Base-by-base conservation (phyloP, 35 echinoderm and acorn worm species). In the Strongylocentrotus purpuratus region DNA sequence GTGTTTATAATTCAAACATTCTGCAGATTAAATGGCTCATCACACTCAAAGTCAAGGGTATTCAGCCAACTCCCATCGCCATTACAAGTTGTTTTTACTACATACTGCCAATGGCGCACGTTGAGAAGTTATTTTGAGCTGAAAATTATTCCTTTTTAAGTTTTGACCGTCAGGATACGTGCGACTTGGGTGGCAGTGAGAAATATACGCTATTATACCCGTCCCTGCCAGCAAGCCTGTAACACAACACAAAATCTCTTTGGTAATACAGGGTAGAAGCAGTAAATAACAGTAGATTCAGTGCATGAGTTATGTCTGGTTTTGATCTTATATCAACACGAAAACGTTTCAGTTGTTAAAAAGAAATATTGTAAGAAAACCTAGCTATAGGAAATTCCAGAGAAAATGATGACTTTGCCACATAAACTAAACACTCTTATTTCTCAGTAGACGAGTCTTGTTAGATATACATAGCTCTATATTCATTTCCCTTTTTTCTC, bases 1-100 rank as follows among this genome's bases (percentile, higher is more conserved):
- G 4, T 78, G 65, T 78, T 78, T 78, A 78, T 78, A 78, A 78
- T 78, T 78, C 65, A 78, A 78, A 78, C 65, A 78, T 78, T 78
- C 65, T 78, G 3, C 65, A 78, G 65, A 78, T 78, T 78, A 78
- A 78, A 22, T 78, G 65, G 65, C 65, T 78, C 65, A 78, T 78
- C 65, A n/a, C 65, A 55, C 65, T 78, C 65, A 78, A 78, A 28
- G 65, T 78, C 65, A 78, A 78, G 65, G 65, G 25, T 28, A 78
- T 78, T n/a, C 28, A 78, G 10, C 50, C 15, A 4, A 78, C 65
- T 78, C 65, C 65, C 28, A 28, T 78, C 20, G 22, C 65, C 28
- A n/a, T 78, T 28, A 78, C 20, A 78, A 18, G 20, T 78, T 78
- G 20, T 78, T 78, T 78, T 78, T 28, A 78, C 65, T 15, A 78